A percentile compares a stretch with the other conserved stretches of the same genome.
Conservation (phyloP, 1,140 invertebrate genomes). For the Steinernema feltiae region DNA sequence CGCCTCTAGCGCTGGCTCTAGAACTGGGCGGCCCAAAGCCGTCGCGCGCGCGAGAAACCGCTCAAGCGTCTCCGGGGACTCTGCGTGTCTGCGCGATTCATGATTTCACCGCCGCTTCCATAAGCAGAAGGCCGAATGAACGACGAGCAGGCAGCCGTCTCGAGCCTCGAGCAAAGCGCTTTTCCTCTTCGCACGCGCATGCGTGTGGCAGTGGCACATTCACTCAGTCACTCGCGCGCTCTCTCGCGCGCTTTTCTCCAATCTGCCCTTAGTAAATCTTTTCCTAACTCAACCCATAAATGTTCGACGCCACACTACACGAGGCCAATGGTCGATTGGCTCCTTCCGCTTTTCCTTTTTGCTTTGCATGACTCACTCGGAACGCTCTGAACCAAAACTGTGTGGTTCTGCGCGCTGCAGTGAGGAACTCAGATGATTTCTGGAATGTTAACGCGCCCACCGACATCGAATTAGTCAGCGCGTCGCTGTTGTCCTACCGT, state of each 20-base stretch:
- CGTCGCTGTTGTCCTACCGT: not conserved
- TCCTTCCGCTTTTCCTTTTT: not conserved
- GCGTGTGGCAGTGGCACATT: constrained; percentile 11
- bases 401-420: not conserved
- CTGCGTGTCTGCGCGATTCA: constrained; percentile 14
- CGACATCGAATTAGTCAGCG: not conserved
- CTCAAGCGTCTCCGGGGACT: constrained; percentile 14
- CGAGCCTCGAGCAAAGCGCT: not conserved
- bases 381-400: not conserved
- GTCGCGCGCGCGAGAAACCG: constrained; percentile 9
- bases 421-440: not conserved
- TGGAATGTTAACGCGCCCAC: not conserved
- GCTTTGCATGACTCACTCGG: not conserved
- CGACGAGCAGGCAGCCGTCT: not conserved
- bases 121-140: constrained; percentile 3
- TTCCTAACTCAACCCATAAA: constrained; percentile 13
- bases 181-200: not conserved
- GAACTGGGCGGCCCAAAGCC: not conserved
- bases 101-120: constrained; percentile 13
- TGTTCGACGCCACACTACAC: not conserved
- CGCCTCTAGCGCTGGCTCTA: not conserved
- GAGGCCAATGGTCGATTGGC: constrained; percentile 5
- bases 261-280: constrained; percentile 11
- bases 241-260: not conserved
- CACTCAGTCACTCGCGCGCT: not conserved